Conservation (phyloP, 2,113 vertebrate genomes). For the Cephalopholis sonnerati region DNA sequence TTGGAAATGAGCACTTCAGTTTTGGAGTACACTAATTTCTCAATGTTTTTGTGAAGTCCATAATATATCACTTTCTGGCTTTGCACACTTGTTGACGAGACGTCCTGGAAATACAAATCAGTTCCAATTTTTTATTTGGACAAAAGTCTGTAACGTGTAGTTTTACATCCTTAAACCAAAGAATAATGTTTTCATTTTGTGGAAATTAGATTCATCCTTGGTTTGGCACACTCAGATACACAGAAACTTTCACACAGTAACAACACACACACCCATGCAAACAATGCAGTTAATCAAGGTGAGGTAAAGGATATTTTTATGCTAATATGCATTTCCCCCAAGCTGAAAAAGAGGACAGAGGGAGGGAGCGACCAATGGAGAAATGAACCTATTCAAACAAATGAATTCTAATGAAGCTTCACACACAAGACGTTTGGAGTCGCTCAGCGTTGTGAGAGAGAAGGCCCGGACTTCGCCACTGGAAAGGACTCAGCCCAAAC, state of each 20-base stretch:
- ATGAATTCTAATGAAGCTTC: constrained; percentile 75
- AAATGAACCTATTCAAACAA: constrained; percentile 69
- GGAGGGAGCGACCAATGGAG: constrained; percentile 44
- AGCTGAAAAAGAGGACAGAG: constrained; percentile 29
- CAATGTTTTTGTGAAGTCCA: background rate
- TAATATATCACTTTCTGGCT: background rate
- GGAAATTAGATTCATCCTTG: background rate
- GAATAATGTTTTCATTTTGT: background rate
- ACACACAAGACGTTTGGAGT: constrained; percentile 63
- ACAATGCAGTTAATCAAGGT: constrained; percentile 61
- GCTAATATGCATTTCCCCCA: constrained; percentile 48
- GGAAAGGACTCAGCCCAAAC: constrained; percentile 62
- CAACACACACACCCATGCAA: constrained; percentile 27
- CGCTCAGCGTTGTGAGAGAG: constrained; percentile 40
- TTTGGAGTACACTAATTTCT: background rate
- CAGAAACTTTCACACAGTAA: background rate
- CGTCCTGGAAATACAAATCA: background rate
- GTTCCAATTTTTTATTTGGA: background rate
- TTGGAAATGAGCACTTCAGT: background rate
- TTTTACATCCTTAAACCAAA: background rate
- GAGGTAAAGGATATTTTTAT: constrained; percentile 61
- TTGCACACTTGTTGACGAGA: background rate
- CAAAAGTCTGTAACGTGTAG: background rate
- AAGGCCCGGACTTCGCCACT: constrained; percentile 58
- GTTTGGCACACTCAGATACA: background rate